Evolutionary conservation across 2,888 invertebrate species (phyloP), one percentile per base, ranked within the genome.

Genomic region (Aleiodes alternator): DNA sequence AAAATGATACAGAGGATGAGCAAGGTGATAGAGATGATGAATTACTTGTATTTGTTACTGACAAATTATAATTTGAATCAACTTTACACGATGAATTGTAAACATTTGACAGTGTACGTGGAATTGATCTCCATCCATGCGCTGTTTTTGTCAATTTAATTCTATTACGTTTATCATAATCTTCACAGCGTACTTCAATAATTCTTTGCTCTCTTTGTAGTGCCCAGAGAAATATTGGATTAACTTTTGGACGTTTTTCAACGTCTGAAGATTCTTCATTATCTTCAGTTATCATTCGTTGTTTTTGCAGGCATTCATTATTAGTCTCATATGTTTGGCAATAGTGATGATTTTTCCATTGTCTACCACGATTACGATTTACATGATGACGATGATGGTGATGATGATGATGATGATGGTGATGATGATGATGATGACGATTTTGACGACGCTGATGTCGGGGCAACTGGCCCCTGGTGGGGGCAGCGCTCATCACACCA

Each of bases 221-320:
- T 79, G 95, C 95, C 96, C 96, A 96, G 82, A 96, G 92, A 90
- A 96, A 96, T 81, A 96, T 94, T 81, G 96, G 96, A 87, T 95
- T 95, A 82, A 95, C 93, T 78, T 89, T 89, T 77, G 94, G 93
- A 83, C 94, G 92, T 84, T 90, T 90, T 87, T 91, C 88, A 31
- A 61, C 70, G 72, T 92, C 90, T 83, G 89, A 85, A 0, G 66
- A 31, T 53, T 78, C 77, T 29, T 80, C 83, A 56, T 78, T 73
- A 23, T 80, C 80, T 69, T 82, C 79, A 76, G 78, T 73, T 76
- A 76, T 78, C 73, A 48, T 70, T 48, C 14, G 51, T 57, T 43
- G 70, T 66, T 78, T 79, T 14, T 78, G 76, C 51, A 59, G 61
- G 61, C 72, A 74, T 59, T 73, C 66, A 48, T 59, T 61, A 57